Base-by-base conservation (phyloP, 2,113 vertebrate genomes). In the Scatophagus argus region DNA sequence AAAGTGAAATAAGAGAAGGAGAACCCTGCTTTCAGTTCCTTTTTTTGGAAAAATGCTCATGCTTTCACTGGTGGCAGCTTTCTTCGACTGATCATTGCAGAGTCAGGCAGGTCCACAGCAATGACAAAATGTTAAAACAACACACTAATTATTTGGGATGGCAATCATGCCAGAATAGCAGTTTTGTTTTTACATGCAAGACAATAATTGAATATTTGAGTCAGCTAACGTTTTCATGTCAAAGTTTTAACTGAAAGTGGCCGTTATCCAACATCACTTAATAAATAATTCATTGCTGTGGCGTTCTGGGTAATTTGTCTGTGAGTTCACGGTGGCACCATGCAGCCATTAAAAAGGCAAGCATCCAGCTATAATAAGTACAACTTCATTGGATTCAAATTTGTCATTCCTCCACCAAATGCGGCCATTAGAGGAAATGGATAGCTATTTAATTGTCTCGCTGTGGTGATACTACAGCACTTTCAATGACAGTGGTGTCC, bases 381-480 rank as follows among this genome's bases (percentile, higher is more conserved):
- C 87, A 89, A 86, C 81, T 78, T 89, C 84, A 92, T 82, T 91
- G 80, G 92, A 89, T 82, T 88, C 79, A 71, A 90, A 92, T 94
- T 90, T 90, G 82, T 90, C 86, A 92, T 83, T 89, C 82, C 84
- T 84, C 51, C 70, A 84, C 83, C 54, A 91, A 88, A 93, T 62
- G 56, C 51, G 39, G 51, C 89, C 79, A 84, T 92, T 92, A 82
- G 59, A 87, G 72, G 60, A 65, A 89, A 91, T 62, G 70, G 84
- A 93, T 89, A 23, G 80, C 55, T 75, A 65, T 79, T 90, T 93
- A 93, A 93, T 94, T 90, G 74, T 90, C 81, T 82, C 27, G 62
- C 63, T 71, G 79, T 64, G 79, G 73, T 83, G 54, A 74, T 92
- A 81, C 79, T 83, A 83, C 74, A 87, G 60, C 51, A 38, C 38